Conservation (phyloP, 2,797 vertebrate species). For the Malurus splendens region DNA sequence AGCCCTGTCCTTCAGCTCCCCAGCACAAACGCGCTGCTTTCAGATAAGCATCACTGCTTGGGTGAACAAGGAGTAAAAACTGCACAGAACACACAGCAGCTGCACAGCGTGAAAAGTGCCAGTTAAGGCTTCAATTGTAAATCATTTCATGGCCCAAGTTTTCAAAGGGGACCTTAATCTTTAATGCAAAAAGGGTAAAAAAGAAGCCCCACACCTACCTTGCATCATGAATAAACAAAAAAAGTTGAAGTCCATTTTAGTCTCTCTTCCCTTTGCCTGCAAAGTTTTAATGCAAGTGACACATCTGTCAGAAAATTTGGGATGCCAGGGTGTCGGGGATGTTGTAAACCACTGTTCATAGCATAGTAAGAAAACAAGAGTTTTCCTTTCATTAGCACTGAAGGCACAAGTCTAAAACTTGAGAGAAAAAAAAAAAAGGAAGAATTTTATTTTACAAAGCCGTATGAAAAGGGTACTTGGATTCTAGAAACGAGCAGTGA, state of each 20-base stretch:
- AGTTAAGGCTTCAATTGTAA: neutral
- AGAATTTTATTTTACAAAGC: neutral
- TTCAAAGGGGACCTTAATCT: neutral
- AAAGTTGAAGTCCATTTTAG: neutral
- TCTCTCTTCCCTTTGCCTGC: neutral
- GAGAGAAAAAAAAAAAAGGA: neutral
- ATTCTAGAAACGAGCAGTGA: neutral
- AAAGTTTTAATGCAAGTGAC: neutral
- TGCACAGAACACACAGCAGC: neutral
- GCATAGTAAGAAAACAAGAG: neutral
- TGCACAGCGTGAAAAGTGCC: neutral
- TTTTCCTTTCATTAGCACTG: neutral
- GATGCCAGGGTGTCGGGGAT: neutral
- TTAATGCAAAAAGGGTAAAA: neutral
- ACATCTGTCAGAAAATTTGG: neutral
- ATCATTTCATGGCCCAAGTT: neutral
- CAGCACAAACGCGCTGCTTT: neutral
- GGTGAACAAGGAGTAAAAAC: neutral
- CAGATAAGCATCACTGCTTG: neutral
- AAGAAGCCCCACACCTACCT: rapidly evolving
- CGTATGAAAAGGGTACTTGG: neutral
- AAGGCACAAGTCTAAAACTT: neutral
- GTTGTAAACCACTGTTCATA: neutral
- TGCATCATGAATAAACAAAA: neutral
- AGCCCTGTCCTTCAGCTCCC: neutral